Conservation (phyloP, 2,797 vertebrate species). For the Triplophysa bombifrons region DNA sequence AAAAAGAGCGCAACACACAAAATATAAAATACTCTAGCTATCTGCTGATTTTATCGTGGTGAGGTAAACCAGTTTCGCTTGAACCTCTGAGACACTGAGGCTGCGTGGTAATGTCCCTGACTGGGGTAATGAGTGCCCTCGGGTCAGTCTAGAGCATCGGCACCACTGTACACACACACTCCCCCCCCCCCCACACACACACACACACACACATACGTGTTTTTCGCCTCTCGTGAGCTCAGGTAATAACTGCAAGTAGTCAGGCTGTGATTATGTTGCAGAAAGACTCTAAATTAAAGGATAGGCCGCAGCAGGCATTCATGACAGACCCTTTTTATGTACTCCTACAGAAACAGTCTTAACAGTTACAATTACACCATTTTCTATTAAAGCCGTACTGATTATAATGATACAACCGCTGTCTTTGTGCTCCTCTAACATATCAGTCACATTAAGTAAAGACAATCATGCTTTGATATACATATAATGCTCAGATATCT, state of each 20-base stretch:
- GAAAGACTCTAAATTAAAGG: constrained; percentile 63
- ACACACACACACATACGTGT: constrained; percentile 34
- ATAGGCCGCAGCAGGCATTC: constrained; percentile 56
- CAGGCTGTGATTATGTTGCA: constrained; percentile 63
- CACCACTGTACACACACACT: constrained; percentile 43
- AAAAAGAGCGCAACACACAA: not conserved
- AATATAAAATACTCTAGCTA: not conserved
- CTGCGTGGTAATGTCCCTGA: constrained; percentile 51
- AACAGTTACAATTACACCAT: constrained; percentile 52
- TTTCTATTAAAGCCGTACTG: constrained; percentile 56
- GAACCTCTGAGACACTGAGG: constrained; percentile 46
- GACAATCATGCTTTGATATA: not conserved
- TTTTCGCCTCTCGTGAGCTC: constrained; percentile 60
- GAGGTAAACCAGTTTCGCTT: constrained; percentile 42
- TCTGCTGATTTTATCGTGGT: constrained; percentile 39
- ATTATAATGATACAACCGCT: constrained; percentile 50
- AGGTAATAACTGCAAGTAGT: constrained; percentile 63
- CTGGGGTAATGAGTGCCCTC: constrained; percentile 58
- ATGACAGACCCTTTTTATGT: constrained; percentile 59
- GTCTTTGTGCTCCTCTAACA: constrained; percentile 31
- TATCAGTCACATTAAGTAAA: constrained; percentile 8
- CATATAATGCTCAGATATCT: not conserved
- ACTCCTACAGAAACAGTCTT: constrained; percentile 55
- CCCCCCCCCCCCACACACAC: not conserved
- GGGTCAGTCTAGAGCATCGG: constrained; percentile 54